Base-by-base conservation (phyloP, 2,113 vertebrate genomes). In the Herpailurus yagouaroundi region DNA sequence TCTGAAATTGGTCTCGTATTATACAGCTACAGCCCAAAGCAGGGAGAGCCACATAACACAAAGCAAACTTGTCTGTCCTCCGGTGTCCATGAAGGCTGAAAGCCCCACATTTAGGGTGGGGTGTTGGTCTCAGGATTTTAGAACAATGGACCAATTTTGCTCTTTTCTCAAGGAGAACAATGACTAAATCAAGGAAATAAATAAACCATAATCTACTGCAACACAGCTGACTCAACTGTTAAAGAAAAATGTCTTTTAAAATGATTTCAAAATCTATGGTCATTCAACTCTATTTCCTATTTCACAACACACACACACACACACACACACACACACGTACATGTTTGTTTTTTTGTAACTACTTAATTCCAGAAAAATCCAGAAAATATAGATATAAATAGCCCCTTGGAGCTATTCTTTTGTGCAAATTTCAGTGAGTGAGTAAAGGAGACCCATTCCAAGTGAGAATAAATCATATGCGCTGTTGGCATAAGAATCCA, bases 91-190 rank as follows among this genome's bases (percentile, higher is more conserved):
- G 31, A 87, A 68, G 52, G 25, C n/a, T 83, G 82, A 74, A 12
- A 68, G n/a, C 7, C 12, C 29, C 55, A 50, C 13, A 4, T 55
- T 4, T 66, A 36, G 7, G 16, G n/a, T 60, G 27, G 41, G 45
- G 23, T 60, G 7, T 6, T 73, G 55, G 25, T 73, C 74, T 94
- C 27, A 81, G 68, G 41, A 57, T 74, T 74, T 97, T 94, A 82
- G 69, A 80, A 92, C 64, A 97, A 50, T 68, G 50, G 92, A 63
- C 31, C 13, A 68, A 68, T 84, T 87, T 64, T 25, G 3, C 4
- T 64, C 4, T 95, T 90, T 87, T 92, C 25, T 96, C 80, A 94
- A 11, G 74, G 50, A 95, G 90, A 87, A 95, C 63, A 94, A 90
- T 66, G 41, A 71, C 16, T 55, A 90, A 87, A 68, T 68, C 81